Evolutionary conservation across 2,113 vertebrate species (phyloP).

Genomic region (Xyrauchen texanus): DNA sequence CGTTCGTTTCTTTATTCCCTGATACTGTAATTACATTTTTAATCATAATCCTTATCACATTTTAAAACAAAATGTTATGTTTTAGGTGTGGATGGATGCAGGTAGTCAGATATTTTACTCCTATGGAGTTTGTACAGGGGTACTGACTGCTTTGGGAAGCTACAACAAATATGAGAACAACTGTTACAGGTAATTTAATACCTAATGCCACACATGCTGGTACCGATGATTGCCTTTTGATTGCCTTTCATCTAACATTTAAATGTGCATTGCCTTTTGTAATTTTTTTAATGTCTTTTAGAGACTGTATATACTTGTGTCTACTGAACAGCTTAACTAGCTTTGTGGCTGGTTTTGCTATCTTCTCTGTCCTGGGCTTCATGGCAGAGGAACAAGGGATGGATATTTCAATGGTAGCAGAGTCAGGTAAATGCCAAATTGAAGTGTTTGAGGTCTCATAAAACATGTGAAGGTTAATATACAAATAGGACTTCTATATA

Average conservation of each 20-base stretch:
- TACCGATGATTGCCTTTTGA: too few species aligned
- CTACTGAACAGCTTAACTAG: constrained; percentile 90
- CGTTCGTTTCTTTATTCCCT: too few species aligned
- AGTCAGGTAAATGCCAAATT: constrained; percentile 76
- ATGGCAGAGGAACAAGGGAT: constrained; percentile 86
- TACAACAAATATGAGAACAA: constrained; percentile 80
- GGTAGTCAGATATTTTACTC: constrained; percentile 79
- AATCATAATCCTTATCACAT: background rate
- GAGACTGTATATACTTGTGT: constrained; percentile 87
- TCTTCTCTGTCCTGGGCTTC: constrained; percentile 89
- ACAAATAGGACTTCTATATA: too few species aligned
- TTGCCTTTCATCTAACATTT: too few species aligned
- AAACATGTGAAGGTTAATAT: too few species aligned
- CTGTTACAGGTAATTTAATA: constrained; percentile 71
- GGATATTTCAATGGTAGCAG: constrained; percentile 84
- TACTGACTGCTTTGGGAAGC: constrained; percentile 75
- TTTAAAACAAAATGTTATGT: background rate
- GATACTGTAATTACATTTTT: too few species aligned
- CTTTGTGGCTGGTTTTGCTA: constrained; percentile 89
- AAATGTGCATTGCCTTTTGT: too few species aligned
- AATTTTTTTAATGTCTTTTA: constrained; percentile 54
- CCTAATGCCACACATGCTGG: too few species aligned
- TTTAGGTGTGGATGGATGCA: constrained; percentile 80
- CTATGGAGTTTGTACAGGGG: constrained; percentile 75
- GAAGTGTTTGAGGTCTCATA: background rate